phyloP scores from a whole-genome alignment of 2,113 vertebrate species.

The Stegostoma tigrinum region DNA sequence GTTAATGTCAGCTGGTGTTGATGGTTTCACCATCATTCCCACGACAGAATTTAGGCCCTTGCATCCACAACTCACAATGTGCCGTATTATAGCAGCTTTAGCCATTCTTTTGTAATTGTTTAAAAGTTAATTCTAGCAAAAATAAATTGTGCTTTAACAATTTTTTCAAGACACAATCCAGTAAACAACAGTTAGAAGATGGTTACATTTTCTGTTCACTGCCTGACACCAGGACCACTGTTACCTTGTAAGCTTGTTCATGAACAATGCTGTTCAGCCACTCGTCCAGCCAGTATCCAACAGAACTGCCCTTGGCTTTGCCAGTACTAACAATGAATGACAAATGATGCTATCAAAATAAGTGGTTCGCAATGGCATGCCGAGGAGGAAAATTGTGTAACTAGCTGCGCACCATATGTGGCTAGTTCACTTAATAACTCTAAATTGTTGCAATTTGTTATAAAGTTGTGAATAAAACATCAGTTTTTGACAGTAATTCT shows the following conservation, averaged over 20 bases:
- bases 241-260: not conserved
- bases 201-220: not conserved
- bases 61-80: not conserved
- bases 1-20: not conserved
- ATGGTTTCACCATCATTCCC: not conserved
- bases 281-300: slow-evolving; percentile 64
- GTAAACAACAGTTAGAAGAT: not conserved
- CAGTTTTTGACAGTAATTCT: slow-evolving; percentile 48
- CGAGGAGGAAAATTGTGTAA: slow-evolving; percentile 61
- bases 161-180: not conserved
- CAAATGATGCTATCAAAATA: slow-evolving; percentile 90
- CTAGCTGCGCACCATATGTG: slow-evolving; percentile 79
- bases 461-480: slow-evolving; percentile 53
- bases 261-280: slow-evolving; percentile 4
- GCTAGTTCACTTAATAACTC: slow-evolving; percentile 61
- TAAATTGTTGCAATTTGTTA: slow-evolving; percentile 88
- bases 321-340: slow-evolving; percentile 74
- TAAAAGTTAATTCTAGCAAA: not conserved
- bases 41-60: not conserved
- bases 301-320: slow-evolving; percentile 71
- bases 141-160: not conserved
- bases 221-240: not conserved
- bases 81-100: not conserved
- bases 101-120: not conserved
- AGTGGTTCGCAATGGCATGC: slow-evolving; percentile 87